A percentile compares a stretch with the other conserved stretches of the same genome.
phyloP scores from a whole-genome alignment of 2,113 vertebrate species.

The Gambusia holbrooki region DNA sequence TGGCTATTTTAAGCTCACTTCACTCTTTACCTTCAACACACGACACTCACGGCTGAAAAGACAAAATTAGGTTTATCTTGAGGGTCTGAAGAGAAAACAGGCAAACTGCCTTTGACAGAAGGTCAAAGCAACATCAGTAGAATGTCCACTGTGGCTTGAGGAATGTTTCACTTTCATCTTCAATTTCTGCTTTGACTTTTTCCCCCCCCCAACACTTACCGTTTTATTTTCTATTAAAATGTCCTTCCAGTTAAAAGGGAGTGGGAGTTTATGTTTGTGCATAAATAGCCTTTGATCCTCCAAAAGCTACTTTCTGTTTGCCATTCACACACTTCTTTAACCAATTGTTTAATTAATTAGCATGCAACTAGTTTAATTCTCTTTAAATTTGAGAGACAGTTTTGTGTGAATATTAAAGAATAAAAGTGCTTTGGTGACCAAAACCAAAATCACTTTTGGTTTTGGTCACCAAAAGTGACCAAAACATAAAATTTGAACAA shows the following conservation, averaged over 20 bases:
- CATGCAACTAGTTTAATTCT: neutral
- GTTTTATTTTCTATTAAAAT: slow-evolving; percentile 10
- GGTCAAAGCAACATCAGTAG: slow-evolving; percentile 47
- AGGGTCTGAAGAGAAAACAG: slow-evolving; percentile 37
- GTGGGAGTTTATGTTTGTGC: neutral
- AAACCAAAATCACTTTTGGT: too few species aligned
- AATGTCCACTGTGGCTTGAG: slow-evolving; percentile 38
- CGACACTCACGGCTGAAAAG: slow-evolving; percentile 49
- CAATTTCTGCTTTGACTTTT: slow-evolving; percentile 39
- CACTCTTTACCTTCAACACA: slow-evolving; percentile 34
- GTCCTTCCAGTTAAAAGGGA: slow-evolving; percentile 19
- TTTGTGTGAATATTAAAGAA: too few species aligned
- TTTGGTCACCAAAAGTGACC: too few species aligned
- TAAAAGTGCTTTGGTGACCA: too few species aligned
- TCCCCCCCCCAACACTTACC: slow-evolving; percentile 10
- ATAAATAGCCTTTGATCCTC: neutral
- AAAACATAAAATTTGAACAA: too few species aligned
- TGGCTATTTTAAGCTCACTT: slow-evolving; percentile 13
- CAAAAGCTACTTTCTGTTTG: neutral
- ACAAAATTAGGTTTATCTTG: slow-evolving; percentile 57
- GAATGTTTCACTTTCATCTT: slow-evolving; percentile 43
- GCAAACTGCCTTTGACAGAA: slow-evolving; percentile 44
- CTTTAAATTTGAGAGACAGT: too few species aligned
- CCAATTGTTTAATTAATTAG: neutral
- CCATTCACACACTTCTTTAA: neutral